Percentiles rank a stretch among this genome's conserved stretches.
These are phyloP conservation scores for Alsophila aescularia DNA, from an alignment of 2,888 invertebrate species.

Conservation along the genomic window DNA sequence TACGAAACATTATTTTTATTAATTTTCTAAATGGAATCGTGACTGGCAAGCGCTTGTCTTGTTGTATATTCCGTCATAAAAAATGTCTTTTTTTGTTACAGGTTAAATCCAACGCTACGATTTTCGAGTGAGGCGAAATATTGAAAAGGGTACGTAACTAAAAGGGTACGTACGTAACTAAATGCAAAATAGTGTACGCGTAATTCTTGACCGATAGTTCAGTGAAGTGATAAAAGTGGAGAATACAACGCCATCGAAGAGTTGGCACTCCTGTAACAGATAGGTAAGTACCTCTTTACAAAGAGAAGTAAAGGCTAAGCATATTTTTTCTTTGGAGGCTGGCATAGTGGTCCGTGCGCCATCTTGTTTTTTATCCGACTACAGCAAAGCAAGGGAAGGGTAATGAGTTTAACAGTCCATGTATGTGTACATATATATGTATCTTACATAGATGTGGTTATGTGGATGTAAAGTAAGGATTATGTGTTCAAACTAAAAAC, in stretches of 20 bases:
- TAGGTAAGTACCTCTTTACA: conserved; percentile 59
- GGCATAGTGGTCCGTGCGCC: too few species aligned
- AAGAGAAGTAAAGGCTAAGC: too few species aligned
- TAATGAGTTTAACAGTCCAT: too few species aligned
- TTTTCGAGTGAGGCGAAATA: conserved; percentile 39
- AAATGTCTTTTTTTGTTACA: conserved; percentile 62
- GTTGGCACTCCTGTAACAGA: conserved; percentile 71
- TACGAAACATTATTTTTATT: conserved; percentile 37
- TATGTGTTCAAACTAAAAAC: too few species aligned
- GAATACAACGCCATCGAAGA: conserved; percentile 62
- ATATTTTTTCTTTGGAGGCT: too few species aligned
- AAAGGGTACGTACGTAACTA: conserved; percentile 4
- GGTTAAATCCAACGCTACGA: conserved; percentile 55
- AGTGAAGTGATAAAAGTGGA: conserved; percentile 72
- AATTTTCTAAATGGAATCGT: conserved; percentile 34
- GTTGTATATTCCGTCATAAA: conserved; percentile 3
- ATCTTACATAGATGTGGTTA: too few species aligned
- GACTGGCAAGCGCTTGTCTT: conserved; percentile 21
- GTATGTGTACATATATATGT: too few species aligned
- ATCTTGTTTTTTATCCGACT: too few species aligned
- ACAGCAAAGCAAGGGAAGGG: too few species aligned
- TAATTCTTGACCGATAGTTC: conserved; percentile 39
- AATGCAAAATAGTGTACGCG: conserved; percentile 14
- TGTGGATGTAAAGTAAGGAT: too few species aligned
- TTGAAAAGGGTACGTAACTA: conserved; percentile 10